These are phyloP conservation scores for Trichogramma dendrolimi DNA, from an alignment of 2,888 invertebrate species.

Conservation along the genomic window DNA sequence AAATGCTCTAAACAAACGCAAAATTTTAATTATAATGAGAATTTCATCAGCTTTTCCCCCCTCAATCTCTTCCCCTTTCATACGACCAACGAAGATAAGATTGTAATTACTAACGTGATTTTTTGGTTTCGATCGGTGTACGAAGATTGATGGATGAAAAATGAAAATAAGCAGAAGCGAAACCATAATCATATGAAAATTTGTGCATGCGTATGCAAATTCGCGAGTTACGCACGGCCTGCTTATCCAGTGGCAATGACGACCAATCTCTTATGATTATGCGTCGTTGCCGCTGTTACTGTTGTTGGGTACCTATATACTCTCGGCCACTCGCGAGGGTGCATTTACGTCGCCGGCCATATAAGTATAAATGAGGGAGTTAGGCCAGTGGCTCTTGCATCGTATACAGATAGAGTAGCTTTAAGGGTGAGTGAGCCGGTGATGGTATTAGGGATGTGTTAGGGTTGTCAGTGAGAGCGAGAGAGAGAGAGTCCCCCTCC, in stretches of 20 bases:
- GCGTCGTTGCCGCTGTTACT: neutral
- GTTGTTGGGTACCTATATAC: neutral
- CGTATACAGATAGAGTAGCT: conserved; percentile 9
- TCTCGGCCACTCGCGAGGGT: neutral
- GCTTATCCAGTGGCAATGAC: conserved; percentile 4
- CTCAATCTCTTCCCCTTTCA: no score
- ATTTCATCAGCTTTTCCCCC: no score
- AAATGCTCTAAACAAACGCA: no score
- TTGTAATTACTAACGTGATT: no score
- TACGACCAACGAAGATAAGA: no score
- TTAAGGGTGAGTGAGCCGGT: conserved; percentile 38
- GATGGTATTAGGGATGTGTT: conserved; percentile 50
- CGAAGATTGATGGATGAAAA: no score
- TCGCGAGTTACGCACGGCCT: neutral
- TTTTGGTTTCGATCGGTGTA: no score
- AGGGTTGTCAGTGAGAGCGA: conserved; percentile 44
- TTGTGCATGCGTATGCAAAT: no score
- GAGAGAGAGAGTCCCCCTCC: conserved; percentile 41
- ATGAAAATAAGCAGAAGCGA: no score
- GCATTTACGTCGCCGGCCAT: neutral
- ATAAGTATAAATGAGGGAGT: conserved; percentile 16
- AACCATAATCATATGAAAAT: no score
- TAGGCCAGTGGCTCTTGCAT: neutral
- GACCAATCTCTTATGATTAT: conserved; percentile 8
- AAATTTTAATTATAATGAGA: no score